Percentiles rank a stretch among this genome's conserved stretches.
phyloP scores from a whole-genome alignment of 2,113 vertebrate species.

The Odontesthes bonariensis region DNA sequence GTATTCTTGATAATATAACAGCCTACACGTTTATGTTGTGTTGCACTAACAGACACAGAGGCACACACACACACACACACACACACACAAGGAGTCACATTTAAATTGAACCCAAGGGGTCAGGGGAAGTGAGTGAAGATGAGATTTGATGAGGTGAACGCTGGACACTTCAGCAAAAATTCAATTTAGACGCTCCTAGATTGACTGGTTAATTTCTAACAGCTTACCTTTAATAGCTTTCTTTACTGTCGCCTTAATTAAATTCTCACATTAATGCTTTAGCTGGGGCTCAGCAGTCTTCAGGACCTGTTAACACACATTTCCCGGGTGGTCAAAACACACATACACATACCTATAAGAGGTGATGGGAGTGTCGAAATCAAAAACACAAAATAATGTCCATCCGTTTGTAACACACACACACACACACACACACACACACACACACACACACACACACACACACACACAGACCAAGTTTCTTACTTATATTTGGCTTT shows the following conservation, averaged over 20 bases:
- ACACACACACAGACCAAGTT: slow-evolving; percentile 24
- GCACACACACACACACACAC: slow-evolving; percentile 4
- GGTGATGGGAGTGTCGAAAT: slow-evolving; percentile 34
- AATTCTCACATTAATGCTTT: slow-evolving; percentile 77
- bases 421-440: slow-evolving; percentile 1
- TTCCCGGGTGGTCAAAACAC: slow-evolving; percentile 67
- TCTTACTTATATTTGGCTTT: slow-evolving; percentile 24
- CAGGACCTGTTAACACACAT: slow-evolving; percentile 73
- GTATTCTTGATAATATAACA: slow-evolving; percentile 78
- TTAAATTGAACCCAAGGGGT: slow-evolving; percentile 80
- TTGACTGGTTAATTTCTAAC: slow-evolving; percentile 80
- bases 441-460: background rate
- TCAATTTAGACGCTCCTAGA: slow-evolving; percentile 77
- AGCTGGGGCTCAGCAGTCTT: slow-evolving; percentile 65
- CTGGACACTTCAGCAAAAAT: slow-evolving; percentile 78
- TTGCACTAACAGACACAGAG: slow-evolving; percentile 52
- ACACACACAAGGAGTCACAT: slow-evolving; percentile 30
- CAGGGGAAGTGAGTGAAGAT: slow-evolving; percentile 71
- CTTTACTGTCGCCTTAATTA: slow-evolving; percentile 82
- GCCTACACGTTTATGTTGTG: slow-evolving; percentile 72
- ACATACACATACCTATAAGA: slow-evolving; percentile 31
- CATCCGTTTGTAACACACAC: slow-evolving; percentile 4
- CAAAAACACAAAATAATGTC: slow-evolving; percentile 33
- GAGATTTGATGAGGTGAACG: slow-evolving; percentile 73
- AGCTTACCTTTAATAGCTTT: slow-evolving; percentile 80